Base-by-base conservation (phyloP, 2,888 invertebrate genomes). In the Octodonta nipae region DNA sequence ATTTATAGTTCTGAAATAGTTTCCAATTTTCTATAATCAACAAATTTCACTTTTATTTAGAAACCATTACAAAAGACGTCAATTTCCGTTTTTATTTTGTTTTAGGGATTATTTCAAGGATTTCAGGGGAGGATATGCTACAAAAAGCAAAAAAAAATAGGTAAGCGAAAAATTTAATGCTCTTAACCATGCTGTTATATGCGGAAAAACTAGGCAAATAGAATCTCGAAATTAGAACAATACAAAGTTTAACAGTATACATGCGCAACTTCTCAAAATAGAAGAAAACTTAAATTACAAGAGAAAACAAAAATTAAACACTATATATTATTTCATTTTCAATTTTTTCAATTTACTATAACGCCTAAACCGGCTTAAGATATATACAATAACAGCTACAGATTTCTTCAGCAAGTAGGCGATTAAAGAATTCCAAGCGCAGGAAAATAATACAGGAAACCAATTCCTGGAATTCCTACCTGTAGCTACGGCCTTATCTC, bases 391-490 rank as follows among this genome's bases (percentile, higher is more conserved):
- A 33, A 52, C 37, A 44, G 47, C 47, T 40, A 54, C 39, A 32
- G 48, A 37, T 43, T 55, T 56, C 45, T 55, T 52, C 40, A 51
- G 47, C 32, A 56, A 44, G 44, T 53, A 56, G 47, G 49, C 46
- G 38, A 53, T 45, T 34, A 56, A 47, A 46, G 52, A 47, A 37
- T 45, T 54, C 56, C 56, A 56, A 47, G 51, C 47, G 45, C 50
- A 50, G 47, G 51, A 47, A 45, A 52, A 50, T 46, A 51, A 49
- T 46, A 52, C 48, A 44, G 51, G 46, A 50, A 56, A 49, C 51
- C 51, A 53, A 43, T 46, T 53, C 58, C 52, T 57, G 60, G 51
- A 53, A 43, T 46, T 53, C 58, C 52, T 57, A 61, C 61, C 61
- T 57, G 57, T 47, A 37, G 56, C 54, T 33, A 55, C 46, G 41